Evolutionary conservation across 2,113 vertebrate species (phyloP), one percentile per base, ranked within the genome.

Genomic region (Carassius gibelio): DNA sequence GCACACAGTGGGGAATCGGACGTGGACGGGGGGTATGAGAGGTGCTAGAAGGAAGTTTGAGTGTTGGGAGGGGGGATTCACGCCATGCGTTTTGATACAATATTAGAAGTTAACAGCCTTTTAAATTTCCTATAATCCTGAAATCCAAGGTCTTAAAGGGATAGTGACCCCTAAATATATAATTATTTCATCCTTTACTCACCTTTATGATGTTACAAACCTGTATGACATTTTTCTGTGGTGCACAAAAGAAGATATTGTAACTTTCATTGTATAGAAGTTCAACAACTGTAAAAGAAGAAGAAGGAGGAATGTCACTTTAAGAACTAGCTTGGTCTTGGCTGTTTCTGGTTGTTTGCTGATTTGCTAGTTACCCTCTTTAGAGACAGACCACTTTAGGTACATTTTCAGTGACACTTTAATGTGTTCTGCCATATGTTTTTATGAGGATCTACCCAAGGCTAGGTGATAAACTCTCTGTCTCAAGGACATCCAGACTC

Each of bases 401-500:
- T 75, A 72, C 57, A 74, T 89, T 81, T 66, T 64, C 17, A n/a
- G 17, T 61, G 52, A 64, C 64, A 69, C 76, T 38, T 79, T 71
- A 77, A 88, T 83, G 64, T 55, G 52, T 81, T 77, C 52, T 82
- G 69, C 61, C 86, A 84, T 82, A 86, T 79, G 75, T 84, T 84
- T 89, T 84, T 82, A 77, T 83, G 74, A 38, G 3, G 34, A 42
- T 8, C 61, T 66, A 72, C 66, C n/a, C 36, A 75, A 82, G 78
- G 75, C 77, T 72, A 71, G 74, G 84, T 77, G 66, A 91, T 90
- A 87, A 91, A 91, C 82, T 57, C 42, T 45, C 68, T 38, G 75
- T 89, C 90, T 91, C 88, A 94, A 93, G 90, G 89, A 88, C 92
- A 90, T 79, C 45, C 26, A 2, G 34, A 81, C 75, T 68, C 4